Conservation (phyloP, 2,888 invertebrate species). For the Taenaris catops region DNA sequence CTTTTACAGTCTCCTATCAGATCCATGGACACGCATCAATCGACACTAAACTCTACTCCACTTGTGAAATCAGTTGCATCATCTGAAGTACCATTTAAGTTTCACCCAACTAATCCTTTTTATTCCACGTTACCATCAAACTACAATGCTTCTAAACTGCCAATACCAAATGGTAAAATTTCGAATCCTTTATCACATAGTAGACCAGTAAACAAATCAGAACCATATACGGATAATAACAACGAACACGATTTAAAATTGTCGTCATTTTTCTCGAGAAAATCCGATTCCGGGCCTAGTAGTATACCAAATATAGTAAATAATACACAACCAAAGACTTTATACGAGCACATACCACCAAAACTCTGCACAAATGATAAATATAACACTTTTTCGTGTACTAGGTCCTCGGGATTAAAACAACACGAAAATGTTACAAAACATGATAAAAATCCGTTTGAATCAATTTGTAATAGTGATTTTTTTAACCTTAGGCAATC, state of each 20-base stretch:
- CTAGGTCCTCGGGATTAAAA: slow-evolving; percentile 35
- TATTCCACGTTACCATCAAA: slow-evolving; percentile 68
- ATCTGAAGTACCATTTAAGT: slow-evolving; percentile 50
- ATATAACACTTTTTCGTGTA: slow-evolving; percentile 34
- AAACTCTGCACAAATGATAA: slow-evolving; percentile 34
- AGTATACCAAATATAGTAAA: slow-evolving; percentile 48
- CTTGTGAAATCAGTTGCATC: slow-evolving; percentile 49
- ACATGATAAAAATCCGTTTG: slow-evolving; percentile 52
- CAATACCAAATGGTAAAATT: slow-evolving; percentile 58
- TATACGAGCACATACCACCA: slow-evolving; percentile 11
- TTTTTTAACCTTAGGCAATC: slow-evolving; percentile 42
- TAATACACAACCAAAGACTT: slow-evolving; percentile 26
- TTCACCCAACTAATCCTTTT: slow-evolving; percentile 73
- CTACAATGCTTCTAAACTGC: slow-evolving; percentile 65
- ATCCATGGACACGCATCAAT: slow-evolving; percentile 49
- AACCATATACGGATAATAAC: slow-evolving; percentile 39
- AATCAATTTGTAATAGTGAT: slow-evolving; percentile 49
- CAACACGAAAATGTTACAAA: slow-evolving; percentile 34
- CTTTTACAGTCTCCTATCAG: slow-evolving; percentile 39
- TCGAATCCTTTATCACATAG: slow-evolving; percentile 55
- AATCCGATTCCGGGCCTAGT: slow-evolving; percentile 41
- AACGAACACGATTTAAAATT: slow-evolving; percentile 25
- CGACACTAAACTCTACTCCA: slow-evolving; percentile 50
- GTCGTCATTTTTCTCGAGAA: slow-evolving; percentile 34
- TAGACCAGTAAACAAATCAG: slow-evolving; percentile 42